These are phyloP conservation scores for Tadarida brasiliensis DNA, from an alignment of 2,797 vertebrate genomes.

Conservation along the genomic window DNA sequence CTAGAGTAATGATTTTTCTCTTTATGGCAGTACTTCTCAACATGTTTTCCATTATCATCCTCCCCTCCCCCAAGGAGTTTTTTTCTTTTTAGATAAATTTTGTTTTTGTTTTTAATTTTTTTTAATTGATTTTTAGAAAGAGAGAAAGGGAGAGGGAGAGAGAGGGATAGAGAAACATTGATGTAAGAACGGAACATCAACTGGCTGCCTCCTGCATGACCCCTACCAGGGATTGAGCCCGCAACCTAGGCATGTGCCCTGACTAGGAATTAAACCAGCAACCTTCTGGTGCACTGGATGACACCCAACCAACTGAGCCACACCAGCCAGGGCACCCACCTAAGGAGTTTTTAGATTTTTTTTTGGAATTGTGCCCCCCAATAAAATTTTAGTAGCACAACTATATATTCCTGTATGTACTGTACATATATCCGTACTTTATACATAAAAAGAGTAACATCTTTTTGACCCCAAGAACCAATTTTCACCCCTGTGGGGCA, in stretches of 20 bases:
- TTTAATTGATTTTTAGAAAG: too few relatives aligned
- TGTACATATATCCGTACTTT: background rate
- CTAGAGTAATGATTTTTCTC: background rate
- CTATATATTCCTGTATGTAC: background rate
- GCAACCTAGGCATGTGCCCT: too few relatives aligned
- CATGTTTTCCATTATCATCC: background rate
- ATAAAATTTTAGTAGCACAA: constrained; percentile 19
- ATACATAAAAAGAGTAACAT: background rate
- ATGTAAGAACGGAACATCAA: too few relatives aligned
- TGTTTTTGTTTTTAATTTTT: too few relatives aligned
- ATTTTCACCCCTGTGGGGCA: background rate
- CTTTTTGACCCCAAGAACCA: background rate
- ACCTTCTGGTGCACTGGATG: too few relatives aligned
- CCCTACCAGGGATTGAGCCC: too few relatives aligned
- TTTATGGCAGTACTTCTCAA: background rate
- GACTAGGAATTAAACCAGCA: too few relatives aligned
- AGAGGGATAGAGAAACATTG: too few relatives aligned
- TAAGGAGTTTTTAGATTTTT: background rate
- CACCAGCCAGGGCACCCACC: background rate
- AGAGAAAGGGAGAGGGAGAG: too few relatives aligned
- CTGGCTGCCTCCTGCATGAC: too few relatives aligned
- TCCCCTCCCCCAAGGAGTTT: background rate
- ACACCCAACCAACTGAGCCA: too few relatives aligned
- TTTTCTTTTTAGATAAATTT: too few relatives aligned
- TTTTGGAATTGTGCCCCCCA: background rate